A percentile compares a stretch with the other conserved stretches of the same genome.
Evolutionary conservation across 2,113 vertebrate species (phyloP).

Genomic region (Nycticorax nycticorax): DNA sequence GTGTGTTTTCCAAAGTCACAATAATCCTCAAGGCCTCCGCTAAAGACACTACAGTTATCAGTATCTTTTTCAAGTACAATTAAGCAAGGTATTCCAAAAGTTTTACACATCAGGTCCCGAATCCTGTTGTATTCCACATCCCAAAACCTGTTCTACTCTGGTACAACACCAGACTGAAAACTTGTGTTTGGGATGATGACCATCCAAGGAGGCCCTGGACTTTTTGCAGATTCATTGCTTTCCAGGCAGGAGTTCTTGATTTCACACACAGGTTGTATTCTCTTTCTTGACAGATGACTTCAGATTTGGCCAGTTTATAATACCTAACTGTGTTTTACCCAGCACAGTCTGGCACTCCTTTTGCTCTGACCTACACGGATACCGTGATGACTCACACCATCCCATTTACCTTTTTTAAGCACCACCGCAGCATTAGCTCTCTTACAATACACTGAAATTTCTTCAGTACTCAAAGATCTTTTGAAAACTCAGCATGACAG

Average conservation of each 20-base stretch:
- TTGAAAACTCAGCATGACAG: background rate
- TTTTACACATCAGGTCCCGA: background rate
- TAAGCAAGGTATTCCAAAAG: background rate
- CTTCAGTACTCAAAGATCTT: background rate
- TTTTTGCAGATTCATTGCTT: background rate
- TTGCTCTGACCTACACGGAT: background rate
- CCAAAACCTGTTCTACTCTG: background rate
- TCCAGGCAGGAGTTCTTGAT: background rate
- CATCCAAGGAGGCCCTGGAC: background rate
- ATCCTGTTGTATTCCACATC: background rate
- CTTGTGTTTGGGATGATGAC: background rate
- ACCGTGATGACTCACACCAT: background rate
- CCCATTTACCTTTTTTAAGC: background rate
- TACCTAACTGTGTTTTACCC: background rate
- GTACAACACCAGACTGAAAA: background rate
- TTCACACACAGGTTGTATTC: background rate
- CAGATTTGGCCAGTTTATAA: background rate
- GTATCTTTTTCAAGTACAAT: background rate
- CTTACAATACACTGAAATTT: background rate
- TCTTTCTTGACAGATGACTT: background rate
- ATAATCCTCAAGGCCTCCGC: background rate
- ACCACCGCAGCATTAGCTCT: background rate
- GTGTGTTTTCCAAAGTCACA: background rate
- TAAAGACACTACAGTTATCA: background rate
- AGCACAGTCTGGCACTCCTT: background rate